Evolutionary conservation across 2,888 invertebrate species (phyloP).

Genomic region (Petrolisthes manimaculis): DNA sequence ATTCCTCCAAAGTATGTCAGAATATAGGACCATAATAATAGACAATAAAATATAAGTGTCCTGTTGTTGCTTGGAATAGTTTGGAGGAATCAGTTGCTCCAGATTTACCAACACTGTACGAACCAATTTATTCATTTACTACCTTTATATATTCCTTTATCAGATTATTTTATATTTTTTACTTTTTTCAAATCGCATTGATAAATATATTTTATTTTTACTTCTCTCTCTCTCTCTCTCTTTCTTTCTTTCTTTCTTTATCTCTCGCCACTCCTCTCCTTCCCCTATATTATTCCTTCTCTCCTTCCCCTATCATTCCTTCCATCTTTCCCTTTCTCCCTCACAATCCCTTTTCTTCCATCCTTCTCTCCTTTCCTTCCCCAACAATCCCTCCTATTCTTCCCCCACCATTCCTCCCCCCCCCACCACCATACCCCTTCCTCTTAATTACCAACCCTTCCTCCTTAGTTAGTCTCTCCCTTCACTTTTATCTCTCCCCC

Average conservation of each 20-base stretch:
- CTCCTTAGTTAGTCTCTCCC: neutral
- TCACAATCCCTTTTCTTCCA: neutral
- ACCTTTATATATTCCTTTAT: neutral
- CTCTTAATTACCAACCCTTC: neutral
- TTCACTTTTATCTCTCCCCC: neutral
- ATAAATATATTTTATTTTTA: neutral
- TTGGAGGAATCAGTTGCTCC: too few relatives aligned
- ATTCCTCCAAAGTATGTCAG: too few relatives aligned
- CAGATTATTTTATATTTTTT: neutral
- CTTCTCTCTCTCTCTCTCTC: neutral
- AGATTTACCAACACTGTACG: too few relatives aligned
- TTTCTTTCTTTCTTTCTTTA: neutral
- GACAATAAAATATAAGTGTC: too few relatives aligned
- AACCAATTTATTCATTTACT: too few relatives aligned
- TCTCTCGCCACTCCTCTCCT: neutral
- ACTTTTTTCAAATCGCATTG: neutral
- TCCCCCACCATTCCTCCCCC: neutral
- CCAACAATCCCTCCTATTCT: too few relatives aligned
- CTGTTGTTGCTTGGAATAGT: too few relatives aligned
- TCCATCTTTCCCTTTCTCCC: neutral
- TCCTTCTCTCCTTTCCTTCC: neutral
- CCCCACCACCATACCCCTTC: neutral
- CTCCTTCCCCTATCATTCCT: neutral
- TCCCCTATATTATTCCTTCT: neutral
- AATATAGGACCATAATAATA: too few relatives aligned